Evolutionary conservation across 2,888 invertebrate genomes (phyloP).

Genomic region (Thera britannica): DNA sequence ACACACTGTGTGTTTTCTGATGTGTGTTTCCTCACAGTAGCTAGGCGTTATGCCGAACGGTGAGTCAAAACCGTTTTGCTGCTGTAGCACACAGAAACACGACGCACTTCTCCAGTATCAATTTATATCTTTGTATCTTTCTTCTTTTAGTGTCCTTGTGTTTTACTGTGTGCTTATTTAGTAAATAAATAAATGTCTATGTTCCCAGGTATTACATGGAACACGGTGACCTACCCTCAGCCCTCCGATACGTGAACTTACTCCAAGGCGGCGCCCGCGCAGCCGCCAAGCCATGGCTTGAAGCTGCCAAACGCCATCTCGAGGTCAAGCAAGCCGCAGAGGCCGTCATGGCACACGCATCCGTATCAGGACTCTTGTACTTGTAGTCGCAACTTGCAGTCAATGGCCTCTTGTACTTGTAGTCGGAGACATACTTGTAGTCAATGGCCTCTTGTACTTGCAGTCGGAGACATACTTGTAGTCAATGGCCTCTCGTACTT

Average conservation of each 20-base stretch:
- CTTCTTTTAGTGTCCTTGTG: too few relatives aligned
- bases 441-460: constrained; percentile 78
- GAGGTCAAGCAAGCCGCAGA: constrained; percentile 96
- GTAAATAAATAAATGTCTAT: too few relatives aligned
- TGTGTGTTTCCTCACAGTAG: too few relatives aligned
- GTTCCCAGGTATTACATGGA: constrained; percentile 92
- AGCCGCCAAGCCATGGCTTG: constrained; percentile 94
- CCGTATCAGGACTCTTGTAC: constrained; percentile 88
- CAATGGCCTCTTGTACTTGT: constrained; percentile 78
- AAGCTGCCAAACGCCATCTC: constrained; percentile 91
- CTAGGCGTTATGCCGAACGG: too few relatives aligned
- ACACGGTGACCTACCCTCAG: constrained; percentile 92
- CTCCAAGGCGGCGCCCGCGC: constrained; percentile 94
- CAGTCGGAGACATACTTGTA: not conserved
- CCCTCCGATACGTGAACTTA: constrained; percentile 95
- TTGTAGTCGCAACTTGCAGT: constrained; percentile 30
- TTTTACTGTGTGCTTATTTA: too few relatives aligned
- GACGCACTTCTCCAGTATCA: too few relatives aligned
- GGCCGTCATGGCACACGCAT: constrained; percentile 95
- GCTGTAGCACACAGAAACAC: too few relatives aligned
- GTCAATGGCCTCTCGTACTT: constrained; percentile 78
- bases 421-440: not conserved
- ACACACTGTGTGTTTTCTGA: too few relatives aligned
- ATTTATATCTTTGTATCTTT: too few relatives aligned
- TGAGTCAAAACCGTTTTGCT: too few relatives aligned